Conservation (phyloP, 2,888 invertebrate species). For the Cosmopolites sordidus region DNA sequence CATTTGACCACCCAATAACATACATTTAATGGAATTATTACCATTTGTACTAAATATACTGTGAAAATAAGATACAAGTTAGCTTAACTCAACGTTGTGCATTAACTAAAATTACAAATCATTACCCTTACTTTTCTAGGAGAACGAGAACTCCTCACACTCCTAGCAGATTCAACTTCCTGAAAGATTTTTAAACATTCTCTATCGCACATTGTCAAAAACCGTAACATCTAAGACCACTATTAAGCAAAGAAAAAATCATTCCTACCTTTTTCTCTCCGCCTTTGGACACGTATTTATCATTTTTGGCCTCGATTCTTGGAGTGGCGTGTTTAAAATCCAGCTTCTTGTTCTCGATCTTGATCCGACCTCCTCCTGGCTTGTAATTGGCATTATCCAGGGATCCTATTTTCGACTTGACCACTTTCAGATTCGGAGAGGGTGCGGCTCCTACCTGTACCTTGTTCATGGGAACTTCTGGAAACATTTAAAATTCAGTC, state of each 20-base stretch:
- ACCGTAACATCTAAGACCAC: no score
- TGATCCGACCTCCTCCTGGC: constrained; percentile 83
- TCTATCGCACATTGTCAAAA: no score
- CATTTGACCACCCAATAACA: no score
- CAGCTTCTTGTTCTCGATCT: constrained; percentile 82
- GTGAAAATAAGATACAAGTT: neutral
- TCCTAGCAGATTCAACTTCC: constrained; percentile 16
- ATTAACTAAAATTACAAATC: neutral
- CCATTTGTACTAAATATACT: neutral
- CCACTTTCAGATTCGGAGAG: constrained; percentile 86
- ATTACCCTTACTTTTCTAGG: constrained; percentile 16
- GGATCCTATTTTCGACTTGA: constrained; percentile 90
- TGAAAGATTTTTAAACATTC: constrained; percentile 7
- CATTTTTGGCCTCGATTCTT: constrained; percentile 88
- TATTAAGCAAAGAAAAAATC: neutral
- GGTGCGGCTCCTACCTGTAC: constrained; percentile 88
- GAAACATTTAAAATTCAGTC: constrained; percentile 13
- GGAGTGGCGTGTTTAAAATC: constrained; percentile 80
- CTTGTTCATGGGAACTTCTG: constrained; percentile 89
- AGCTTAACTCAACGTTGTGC: neutral
- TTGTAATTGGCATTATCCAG: constrained; percentile 84
- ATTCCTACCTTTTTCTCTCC: constrained; percentile 81
- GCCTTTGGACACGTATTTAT: constrained; percentile 79
- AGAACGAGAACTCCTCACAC: constrained; percentile 14
- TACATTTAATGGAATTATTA: no score